Evolutionary conservation across 37 sponge, comb jelly and placozoan species (phyloP), one percentile per base, ranked within the genome.

Genomic region (Crambe crambe): DNA sequence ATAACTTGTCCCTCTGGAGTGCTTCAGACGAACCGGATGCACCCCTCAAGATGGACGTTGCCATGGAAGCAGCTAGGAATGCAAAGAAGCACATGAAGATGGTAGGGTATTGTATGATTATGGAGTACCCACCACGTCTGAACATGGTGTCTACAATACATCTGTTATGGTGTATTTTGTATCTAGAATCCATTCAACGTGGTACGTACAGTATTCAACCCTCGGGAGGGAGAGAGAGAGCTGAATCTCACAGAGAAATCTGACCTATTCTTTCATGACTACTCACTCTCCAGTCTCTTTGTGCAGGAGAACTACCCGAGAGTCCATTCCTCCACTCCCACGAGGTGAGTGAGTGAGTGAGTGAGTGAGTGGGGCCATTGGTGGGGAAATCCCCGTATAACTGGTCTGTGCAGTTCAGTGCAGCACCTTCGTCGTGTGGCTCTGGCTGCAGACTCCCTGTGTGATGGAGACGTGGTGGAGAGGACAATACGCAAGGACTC

Each of bases 261-360:
- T 1, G 95, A 94, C 30, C 90, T 98, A 2, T 98, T 96, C 86
- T 98, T 98, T 79, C 81, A 89, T 68, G 99, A 98, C 74, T 98
- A 98, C 83, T 74, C 70, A 60, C 40, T 98, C 30, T 66, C 81
- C 34, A 89, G 96, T 9, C 80, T 98, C 27, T 98, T 98, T 93
- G 97, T 96, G 58, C 97, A 96, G 66, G 99, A 98, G 90, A 98
- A 96, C 78, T 98, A 98, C 84, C 72, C 74, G 35, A 26, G 51
- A 8, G 80, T 79, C 36, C 80, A 66, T n/a, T n/a, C n/a, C 15
- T 97, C 95, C 31, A 40, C 34, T 12, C 42, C 56, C 3, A 71
- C 81, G 27, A 59, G 26, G 76, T 76, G 37, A 40, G 70, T 70
- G 15, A 8, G 25, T 18, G 23, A 21, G n/a, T n/a, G 6, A 62